Base-by-base conservation (phyloP, 2,888 invertebrate species). In the Panzeria rudis region DNA sequence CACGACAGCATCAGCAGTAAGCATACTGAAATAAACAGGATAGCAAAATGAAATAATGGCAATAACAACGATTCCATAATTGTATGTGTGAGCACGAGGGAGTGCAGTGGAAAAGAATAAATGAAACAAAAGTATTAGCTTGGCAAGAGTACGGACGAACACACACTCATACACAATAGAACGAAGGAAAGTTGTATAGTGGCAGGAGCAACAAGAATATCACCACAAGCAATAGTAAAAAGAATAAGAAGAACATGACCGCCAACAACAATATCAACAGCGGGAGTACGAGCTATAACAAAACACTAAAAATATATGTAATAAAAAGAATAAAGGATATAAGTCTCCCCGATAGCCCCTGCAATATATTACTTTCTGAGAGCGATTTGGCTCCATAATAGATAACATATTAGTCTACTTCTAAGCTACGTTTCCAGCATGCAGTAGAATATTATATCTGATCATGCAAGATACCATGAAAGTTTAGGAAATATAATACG, bases 101-200 rank as follows among this genome's bases (percentile, higher is more conserved):
- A 68, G 66, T 66, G 52, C n/a, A 41, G n/a, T 68, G 77, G n/a
- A 8, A 62, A 44, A 72, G 64, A 54, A 79, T 64, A 52, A 44
- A 78, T 79, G 71, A 79, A 85, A 85, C 78, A 71, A 79, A 82
- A 82, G 82, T 66, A 85, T 85, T 82, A 85, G 78, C 82, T 32
- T 64, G 82, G 82, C 71, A 71, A 78, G 64, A 47, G 23, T 59
- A 62, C 29, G 62, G 66, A 44, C 5, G 11, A 61, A 32, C 9
- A 54, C 25, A 13, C 8, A 64, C 15, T 4, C 56, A 20, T 13
- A 64, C 50, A 66, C 3, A n/a, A 9, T 15, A 38, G 8, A 13
- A 23, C 56, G 29, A 64, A 38, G 52, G 29, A 17, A 32, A 47
- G 23, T 25, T 17, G 54, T 38, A 20, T 56, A 54, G 41, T n/a